These are phyloP conservation scores for Neoniphon sammara DNA, from an alignment of 2,797 vertebrate genomes.

Conservation along the genomic window DNA sequence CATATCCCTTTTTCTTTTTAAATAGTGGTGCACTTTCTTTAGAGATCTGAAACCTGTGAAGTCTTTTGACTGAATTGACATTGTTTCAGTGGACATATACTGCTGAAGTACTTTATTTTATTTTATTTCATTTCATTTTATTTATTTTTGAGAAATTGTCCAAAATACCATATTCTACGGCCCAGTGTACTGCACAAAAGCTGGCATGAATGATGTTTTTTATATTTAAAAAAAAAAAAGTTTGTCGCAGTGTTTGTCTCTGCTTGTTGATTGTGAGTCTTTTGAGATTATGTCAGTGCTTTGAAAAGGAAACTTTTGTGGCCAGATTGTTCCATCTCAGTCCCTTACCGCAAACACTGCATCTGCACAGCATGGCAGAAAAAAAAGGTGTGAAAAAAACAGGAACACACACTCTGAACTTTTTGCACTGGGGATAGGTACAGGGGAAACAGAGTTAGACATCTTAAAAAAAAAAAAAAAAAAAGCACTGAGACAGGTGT, in stretches of 20 bases:
- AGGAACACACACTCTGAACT: conserved; percentile 42
- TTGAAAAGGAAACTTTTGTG: background rate
- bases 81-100: background rate
- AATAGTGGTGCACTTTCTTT: background rate
- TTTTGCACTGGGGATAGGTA: background rate
- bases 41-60: conserved; percentile 5
- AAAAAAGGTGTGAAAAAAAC: conserved; percentile 74
- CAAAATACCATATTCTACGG: too few species aligned
- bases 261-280: too few species aligned
- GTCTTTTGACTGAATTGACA: background rate
- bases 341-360: conserved; percentile 21
- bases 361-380: conserved; percentile 14
- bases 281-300: background rate
- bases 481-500: conserved; percentile 45
- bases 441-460: conserved; percentile 32
- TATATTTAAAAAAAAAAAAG: too few species aligned
- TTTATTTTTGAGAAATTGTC: too few species aligned
- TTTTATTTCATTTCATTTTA: too few species aligned
- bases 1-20: background rate
- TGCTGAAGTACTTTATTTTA: background rate
- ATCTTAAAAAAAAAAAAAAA: too few species aligned
- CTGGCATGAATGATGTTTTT: too few species aligned
- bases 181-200: too few species aligned
- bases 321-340: conserved; percentile 6
- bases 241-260: too few species aligned